Evolutionary conservation across 2,113 vertebrate genomes (phyloP), one percentile per base, ranked within the genome.

Genomic region (Daboia siamensis): DNA sequence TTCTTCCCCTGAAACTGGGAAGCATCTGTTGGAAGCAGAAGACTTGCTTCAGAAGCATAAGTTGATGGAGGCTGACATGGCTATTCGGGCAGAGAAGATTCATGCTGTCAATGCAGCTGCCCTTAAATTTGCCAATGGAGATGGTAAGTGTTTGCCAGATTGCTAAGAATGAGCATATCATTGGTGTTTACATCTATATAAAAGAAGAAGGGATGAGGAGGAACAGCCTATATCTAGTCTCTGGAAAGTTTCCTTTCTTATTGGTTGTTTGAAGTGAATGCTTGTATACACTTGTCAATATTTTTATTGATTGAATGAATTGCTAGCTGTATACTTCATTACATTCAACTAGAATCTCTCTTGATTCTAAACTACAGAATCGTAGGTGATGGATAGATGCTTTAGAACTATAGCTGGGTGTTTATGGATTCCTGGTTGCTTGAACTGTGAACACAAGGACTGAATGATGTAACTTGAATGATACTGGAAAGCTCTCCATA

Each of bases 21-120:
- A 99, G 96, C 99, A 99, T 96, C 96, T 99, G 96, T 87, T 99
- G 96, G 99, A 99, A 92, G 99, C 98, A 0, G 99, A 99, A 69
- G 99, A 99, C 96, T 96, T 99, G 92, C 95, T 99, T 26, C 98
- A 99, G 97, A 99, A 98, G 94, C 99, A 99, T 90, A 97, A 97
- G 29, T 93, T 99, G 94, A 95, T 99, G 95, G 99, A 99, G 94
- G 97, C 98, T 0, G 99, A 99, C 96, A 98, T 99, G 20, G 97
- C 98, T 6, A 94, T 99, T 94, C 99, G 99, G 96, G 98, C 98
- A 1, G 98, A 99, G 89, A 98, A 99, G 97, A 98, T 98, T 0
- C 97, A 96, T 51, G 97, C 94, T 15, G 96, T 99, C 96, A 98
- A 98, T 0, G 33, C 97, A 0, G 98, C 98, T 0, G 98, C 98